phyloP scores from a whole-genome alignment of 2,113 vertebrate species.

The Electrona antarctica region DNA sequence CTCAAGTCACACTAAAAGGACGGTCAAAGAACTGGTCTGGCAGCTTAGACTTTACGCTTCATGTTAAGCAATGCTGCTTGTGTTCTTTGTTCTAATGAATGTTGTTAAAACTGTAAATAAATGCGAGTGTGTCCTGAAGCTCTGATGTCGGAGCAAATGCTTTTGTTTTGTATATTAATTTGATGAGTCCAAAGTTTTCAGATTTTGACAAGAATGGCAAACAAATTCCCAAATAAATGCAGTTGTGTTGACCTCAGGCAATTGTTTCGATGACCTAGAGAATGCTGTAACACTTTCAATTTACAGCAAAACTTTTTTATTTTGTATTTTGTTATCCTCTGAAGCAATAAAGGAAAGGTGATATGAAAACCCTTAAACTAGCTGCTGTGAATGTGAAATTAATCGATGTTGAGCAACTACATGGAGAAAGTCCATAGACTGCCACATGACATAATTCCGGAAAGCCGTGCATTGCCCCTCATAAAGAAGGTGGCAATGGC shows the following conservation, averaged over 20 bases:
- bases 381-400: too few relatives aligned
- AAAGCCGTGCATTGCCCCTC: too few relatives aligned
- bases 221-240: conserved; percentile 40
- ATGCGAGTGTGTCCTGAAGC: background rate
- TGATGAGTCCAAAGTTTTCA: background rate
- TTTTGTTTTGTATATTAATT: background rate
- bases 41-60: background rate
- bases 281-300: too few relatives aligned
- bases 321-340: too few relatives aligned
- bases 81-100: background rate
- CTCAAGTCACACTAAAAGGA: conserved; percentile 79
- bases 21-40: background rate
- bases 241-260: background rate
- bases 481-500: too few relatives aligned
- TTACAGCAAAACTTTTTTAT: too few relatives aligned
- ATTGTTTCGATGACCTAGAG: too few relatives aligned
- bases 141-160: background rate
- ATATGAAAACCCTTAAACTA: too few relatives aligned
- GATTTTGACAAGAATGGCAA: background rate
- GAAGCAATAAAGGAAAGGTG: too few relatives aligned
- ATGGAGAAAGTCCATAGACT: background rate
- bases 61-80: background rate
- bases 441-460: too few relatives aligned
- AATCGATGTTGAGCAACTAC: too few relatives aligned
- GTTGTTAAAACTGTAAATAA: conserved; percentile 34